Conservation (phyloP, 2,888 invertebrate species). For the Resseliella maxima region DNA sequence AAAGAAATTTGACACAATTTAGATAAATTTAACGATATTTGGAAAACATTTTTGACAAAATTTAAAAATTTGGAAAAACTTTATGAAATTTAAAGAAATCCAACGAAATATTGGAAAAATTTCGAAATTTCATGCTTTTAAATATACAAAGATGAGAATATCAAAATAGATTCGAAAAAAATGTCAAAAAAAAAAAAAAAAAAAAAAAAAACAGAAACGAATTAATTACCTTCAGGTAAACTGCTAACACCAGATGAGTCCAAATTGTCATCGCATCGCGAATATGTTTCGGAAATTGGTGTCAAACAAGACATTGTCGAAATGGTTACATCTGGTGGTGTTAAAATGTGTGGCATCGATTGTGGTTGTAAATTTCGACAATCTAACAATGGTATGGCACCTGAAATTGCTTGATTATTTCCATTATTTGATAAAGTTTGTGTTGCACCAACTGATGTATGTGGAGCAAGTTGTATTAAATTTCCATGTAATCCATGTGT, state of each 20-base stretch:
- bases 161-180: too few species aligned
- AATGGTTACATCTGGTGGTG: slow-evolving; percentile 48
- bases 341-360: slow-evolving; percentile 24
- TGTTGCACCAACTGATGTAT: slow-evolving; percentile 43
- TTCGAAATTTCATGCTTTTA: too few species aligned
- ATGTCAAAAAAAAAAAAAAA: too few species aligned
- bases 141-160: too few species aligned
- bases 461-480: slow-evolving; percentile 60
- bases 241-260: slow-evolving; percentile 47
- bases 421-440: neutral
- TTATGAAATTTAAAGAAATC: too few species aligned
- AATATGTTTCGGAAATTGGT: slow-evolving; percentile 70
- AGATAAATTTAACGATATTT: too few species aligned
- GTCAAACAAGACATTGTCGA: slow-evolving; percentile 67
- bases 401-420: neutral
- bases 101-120: too few species aligned
- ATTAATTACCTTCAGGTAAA: slow-evolving; percentile 27
- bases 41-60: too few species aligned
- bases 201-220: too few species aligned
- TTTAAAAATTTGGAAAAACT: too few species aligned
- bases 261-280: slow-evolving; percentile 27
- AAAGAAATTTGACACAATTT: too few species aligned
- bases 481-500: slow-evolving; percentile 59
- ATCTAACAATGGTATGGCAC: slow-evolving; percentile 9
- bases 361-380: neutral